Percentiles rank a stretch among this genome's conserved stretches.
Conservation (phyloP, 2,113 vertebrate species). For the Sorex fumeus region DNA sequence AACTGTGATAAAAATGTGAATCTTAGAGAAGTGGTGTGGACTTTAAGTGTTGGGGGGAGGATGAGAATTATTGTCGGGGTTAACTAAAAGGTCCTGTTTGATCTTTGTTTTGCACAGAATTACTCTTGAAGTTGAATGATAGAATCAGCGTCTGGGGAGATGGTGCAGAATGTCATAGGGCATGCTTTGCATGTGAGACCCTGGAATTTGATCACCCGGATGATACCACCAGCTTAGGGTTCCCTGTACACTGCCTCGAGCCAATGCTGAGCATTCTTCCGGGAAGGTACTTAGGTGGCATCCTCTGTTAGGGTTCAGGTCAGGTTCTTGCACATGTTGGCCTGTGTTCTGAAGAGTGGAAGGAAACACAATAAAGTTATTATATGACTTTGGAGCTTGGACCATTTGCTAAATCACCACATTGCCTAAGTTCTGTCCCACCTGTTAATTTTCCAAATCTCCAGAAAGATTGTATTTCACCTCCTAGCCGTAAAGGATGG, state of each 20-base stretch:
- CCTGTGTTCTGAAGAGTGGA: too few relatives aligned
- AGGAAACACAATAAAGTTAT: too few relatives aligned
- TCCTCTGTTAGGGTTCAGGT: too few relatives aligned
- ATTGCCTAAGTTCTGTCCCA: background rate
- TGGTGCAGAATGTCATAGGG: too few relatives aligned
- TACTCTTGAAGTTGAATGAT: background rate
- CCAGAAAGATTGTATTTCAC: background rate
- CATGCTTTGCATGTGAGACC: too few relatives aligned
- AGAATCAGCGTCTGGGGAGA: background rate
- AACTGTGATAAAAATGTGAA: background rate
- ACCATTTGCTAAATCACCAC: background rate
- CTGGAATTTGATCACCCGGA: too few relatives aligned
- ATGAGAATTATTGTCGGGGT: background rate
- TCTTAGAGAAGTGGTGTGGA: background rate
- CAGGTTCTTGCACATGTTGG: too few relatives aligned
- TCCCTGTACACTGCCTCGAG: too few relatives aligned
- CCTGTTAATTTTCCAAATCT: conserved; percentile 5
- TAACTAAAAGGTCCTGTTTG: background rate
- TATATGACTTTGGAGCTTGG: background rate
- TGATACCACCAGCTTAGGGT: too few relatives aligned
- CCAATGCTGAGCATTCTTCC: too few relatives aligned
- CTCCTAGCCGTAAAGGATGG: background rate
- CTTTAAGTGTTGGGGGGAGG: background rate
- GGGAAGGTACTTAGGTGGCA: background rate
- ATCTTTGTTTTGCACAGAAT: conserved; percentile 27